phyloP scores from a whole-genome alignment of 2,888 invertebrate genomes.

The Gonocerus acuteangulatus region DNA sequence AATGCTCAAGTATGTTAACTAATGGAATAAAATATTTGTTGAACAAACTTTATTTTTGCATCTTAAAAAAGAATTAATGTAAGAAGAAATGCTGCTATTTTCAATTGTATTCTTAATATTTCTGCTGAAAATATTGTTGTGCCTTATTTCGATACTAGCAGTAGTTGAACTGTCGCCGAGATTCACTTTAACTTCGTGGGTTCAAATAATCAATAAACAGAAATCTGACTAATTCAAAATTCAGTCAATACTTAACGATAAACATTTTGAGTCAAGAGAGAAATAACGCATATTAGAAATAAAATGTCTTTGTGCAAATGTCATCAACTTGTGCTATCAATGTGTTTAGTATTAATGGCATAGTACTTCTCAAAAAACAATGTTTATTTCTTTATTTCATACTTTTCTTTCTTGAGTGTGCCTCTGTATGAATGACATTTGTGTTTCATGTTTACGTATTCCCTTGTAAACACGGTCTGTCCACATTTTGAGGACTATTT shows the following conservation, averaged over 20 bases:
- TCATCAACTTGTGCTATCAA: no score
- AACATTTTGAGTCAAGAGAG: no score
- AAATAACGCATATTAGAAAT: no score
- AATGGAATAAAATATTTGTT: slow-evolving; percentile 13
- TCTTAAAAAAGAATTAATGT: slow-evolving; percentile 4
- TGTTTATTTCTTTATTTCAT: not conserved
- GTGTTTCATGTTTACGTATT: slow-evolving; percentile 4
- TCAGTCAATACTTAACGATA: no score
- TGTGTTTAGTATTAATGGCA: not conserved
- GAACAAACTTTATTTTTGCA: slow-evolving; percentile 24
- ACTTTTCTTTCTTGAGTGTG: not conserved
- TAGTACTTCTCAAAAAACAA: not conserved
- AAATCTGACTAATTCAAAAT: no score
- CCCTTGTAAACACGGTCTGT: no score
- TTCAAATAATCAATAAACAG: not conserved
- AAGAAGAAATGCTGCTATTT: slow-evolving; percentile 19
- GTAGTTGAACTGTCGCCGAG: slow-evolving; percentile 23
- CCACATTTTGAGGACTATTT: not conserved
- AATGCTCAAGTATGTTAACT: slow-evolving; percentile 10
- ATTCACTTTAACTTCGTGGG: not conserved
- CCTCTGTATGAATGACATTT: no score
- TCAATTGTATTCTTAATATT: slow-evolving; percentile 6
- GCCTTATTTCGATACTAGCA: slow-evolving; percentile 22
- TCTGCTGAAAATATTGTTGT: slow-evolving; percentile 20
- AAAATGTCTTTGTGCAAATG: no score